Conservation (phyloP, 2,797 vertebrate species). For the Tachyglossus aculeatus region DNA sequence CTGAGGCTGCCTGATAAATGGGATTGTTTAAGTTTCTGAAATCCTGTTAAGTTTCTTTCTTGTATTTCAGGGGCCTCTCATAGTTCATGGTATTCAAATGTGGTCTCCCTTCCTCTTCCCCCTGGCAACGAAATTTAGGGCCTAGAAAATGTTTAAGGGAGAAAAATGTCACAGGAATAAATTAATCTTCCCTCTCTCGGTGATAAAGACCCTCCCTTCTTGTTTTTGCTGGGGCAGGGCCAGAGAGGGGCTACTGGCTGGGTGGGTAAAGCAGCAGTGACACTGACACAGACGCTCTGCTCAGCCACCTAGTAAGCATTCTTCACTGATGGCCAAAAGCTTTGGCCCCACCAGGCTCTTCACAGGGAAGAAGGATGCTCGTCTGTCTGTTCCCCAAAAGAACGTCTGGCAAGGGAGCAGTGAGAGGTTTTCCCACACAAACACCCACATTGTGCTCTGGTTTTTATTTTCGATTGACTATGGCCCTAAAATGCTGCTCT, state of each 20-base stretch:
- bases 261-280: not conserved
- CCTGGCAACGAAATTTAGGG: not conserved
- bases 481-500: too few relatives aligned
- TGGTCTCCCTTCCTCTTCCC: not conserved
- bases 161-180: not conserved
- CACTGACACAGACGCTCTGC: slow-evolving; percentile 6
- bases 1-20: not conserved
- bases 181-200: not conserved
- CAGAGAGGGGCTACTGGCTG: not conserved
- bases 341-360: too few relatives aligned
- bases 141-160: not conserved
- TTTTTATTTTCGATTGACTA: too few relatives aligned
- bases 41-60: not conserved
- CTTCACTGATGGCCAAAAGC: too few relatives aligned
- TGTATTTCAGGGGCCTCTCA: not conserved
- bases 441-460: too few relatives aligned
- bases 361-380: too few relatives aligned
- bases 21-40: not conserved
- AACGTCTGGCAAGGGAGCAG: too few relatives aligned
- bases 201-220: not conserved
- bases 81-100: not conserved
- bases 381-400: too few relatives aligned
- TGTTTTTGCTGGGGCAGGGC: not conserved
- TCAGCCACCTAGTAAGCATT: not conserved
- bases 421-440: too few relatives aligned